Evolutionary conservation across 2,888 invertebrate species (phyloP), one percentile per base, ranked within the genome.

Genomic region (Encarsia formosa): DNA sequence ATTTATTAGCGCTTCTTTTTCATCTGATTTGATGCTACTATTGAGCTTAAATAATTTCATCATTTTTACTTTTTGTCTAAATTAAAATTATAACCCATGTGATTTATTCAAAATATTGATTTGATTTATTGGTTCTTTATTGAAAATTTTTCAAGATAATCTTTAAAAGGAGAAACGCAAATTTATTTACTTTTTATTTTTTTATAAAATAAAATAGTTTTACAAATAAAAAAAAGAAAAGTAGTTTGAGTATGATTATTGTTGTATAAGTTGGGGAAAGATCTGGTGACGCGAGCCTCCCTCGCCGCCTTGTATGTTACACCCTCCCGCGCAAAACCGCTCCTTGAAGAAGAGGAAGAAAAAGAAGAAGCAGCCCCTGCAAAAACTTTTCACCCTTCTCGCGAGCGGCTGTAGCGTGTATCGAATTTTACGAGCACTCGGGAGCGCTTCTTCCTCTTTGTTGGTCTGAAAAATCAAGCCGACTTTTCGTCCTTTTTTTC

Each of bases 321-420:
- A 15, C 31, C 31, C 13, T 13, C 34, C 15, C 34, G 34, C 15
- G 34, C 16, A 18, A 6, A 15, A n/a, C 8, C 32, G 5, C 4
- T n/a, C 5, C 32, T 13, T 22, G 15, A 19, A 42, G 19, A 18
- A 8, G 11, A 15, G 18, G 24, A 16, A 16, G n/a, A 29, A 23
- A 20, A 37, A 35, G 37, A 52, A 49, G 53, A 39, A 52, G 39
- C 40, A 38, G 26, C 18, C 31, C 40, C 42, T 31, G 42, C 52
- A 29, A 58, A 62, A 63, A 57, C 59, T 64, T 62, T 54, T 47
- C 59, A 50, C 63, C 60, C 60, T 59, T 56, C 53, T n/a, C 32
- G n/a, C 42, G 16, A 16, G 18, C 42, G 16, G 32, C 42, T 31
- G 18, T 47, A 4, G 45, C 16, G 45, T 49, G 45, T 50, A 50